Evolutionary conservation across 2,888 invertebrate genomes (phyloP).

Genomic region (Marronus borbonicus): DNA sequence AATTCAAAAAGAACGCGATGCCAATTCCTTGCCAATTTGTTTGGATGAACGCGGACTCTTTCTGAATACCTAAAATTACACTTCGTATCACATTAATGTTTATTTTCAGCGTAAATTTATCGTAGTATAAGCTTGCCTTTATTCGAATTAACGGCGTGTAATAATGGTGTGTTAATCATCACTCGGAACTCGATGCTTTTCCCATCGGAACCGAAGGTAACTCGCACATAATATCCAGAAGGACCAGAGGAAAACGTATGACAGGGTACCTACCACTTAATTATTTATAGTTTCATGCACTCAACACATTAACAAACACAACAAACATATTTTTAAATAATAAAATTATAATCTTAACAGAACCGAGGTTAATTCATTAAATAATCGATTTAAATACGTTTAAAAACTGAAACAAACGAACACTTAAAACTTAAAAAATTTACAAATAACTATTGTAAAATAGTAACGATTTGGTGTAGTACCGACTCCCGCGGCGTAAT

Average conservation of each 20-base stretch:
- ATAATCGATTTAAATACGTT: constrained; percentile 51
- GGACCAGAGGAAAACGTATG: neutral
- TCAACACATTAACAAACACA: constrained; percentile 68
- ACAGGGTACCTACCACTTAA: constrained; percentile 63
- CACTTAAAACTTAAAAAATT: constrained; percentile 52
- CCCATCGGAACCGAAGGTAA: neutral
- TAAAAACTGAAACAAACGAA: constrained; percentile 50
- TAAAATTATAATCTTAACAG: constrained; percentile 56
- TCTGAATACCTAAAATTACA: constrained; percentile 27
- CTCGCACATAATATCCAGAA: neutral
- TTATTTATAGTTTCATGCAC: constrained; percentile 54
- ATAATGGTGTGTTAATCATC: constrained; percentile 5
- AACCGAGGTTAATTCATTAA: constrained; percentile 53
- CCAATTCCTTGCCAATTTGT: constrained; percentile 50
- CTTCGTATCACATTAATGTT: constrained; percentile 32
- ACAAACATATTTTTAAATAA: constrained; percentile 66
- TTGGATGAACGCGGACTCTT: constrained; percentile 28
- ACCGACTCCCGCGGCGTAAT: constrained; percentile 69
- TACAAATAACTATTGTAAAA: constrained; percentile 56
- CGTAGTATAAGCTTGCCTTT: neutral
- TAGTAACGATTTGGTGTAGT: constrained; percentile 67
- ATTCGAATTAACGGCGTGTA: constrained; percentile 6
- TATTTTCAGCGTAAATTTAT: constrained; percentile 19
- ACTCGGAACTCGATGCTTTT: neutral
- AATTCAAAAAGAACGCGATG: constrained; percentile 54